Evolutionary conservation across 2,888 invertebrate genomes (phyloP).

Genomic region (Linnaemya vulpina): DNA sequence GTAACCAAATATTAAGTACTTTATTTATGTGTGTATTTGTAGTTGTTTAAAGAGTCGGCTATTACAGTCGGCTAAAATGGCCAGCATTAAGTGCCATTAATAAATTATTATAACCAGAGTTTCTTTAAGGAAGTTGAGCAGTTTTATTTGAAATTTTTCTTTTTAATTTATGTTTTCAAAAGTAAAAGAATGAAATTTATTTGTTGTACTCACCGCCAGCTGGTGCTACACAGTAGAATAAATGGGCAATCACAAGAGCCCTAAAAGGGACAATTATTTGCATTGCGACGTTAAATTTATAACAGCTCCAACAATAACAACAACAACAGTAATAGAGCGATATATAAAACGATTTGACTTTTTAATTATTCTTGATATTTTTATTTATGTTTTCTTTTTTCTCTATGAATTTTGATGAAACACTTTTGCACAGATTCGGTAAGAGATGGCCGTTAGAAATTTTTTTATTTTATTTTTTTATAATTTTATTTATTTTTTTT

Average conservation of each 20-base stretch:
- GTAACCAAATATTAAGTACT: neutral
- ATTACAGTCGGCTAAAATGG: neutral
- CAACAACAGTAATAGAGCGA: slow-evolving; percentile 44
- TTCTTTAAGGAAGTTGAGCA: neutral
- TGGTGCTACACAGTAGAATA: slow-evolving; percentile 81
- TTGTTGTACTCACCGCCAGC: slow-evolving; percentile 82
- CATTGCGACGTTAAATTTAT: slow-evolving; percentile 79
- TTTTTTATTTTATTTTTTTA: slow-evolving; percentile 2
- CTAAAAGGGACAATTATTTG: slow-evolving; percentile 81
- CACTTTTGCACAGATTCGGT: slow-evolving; percentile 59
- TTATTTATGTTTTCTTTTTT: neutral
- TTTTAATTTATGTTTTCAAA: slow-evolving; percentile 35
- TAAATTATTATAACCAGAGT: slow-evolving; percentile 31
- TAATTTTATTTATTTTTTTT: no score
- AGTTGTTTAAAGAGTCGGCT: neutral
- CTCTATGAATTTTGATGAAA: slow-evolving; percentile 60
- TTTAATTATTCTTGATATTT: slow-evolving; percentile 26
- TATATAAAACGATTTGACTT: slow-evolving; percentile 54
- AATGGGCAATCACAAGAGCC: slow-evolving; percentile 82
- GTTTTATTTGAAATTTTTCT: neutral
- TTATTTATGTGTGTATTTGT: slow-evolving; percentile 10
- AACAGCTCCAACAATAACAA: slow-evolving; percentile 58
- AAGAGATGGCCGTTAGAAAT: slow-evolving; percentile 52
- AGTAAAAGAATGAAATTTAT: slow-evolving; percentile 48
- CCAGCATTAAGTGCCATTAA: slow-evolving; percentile 10